Percentiles rank a stretch among this genome's conserved stretches.
Evolutionary conservation across 2,113 vertebrate species (phyloP).

Genomic region (Bubalus kerabau): DNA sequence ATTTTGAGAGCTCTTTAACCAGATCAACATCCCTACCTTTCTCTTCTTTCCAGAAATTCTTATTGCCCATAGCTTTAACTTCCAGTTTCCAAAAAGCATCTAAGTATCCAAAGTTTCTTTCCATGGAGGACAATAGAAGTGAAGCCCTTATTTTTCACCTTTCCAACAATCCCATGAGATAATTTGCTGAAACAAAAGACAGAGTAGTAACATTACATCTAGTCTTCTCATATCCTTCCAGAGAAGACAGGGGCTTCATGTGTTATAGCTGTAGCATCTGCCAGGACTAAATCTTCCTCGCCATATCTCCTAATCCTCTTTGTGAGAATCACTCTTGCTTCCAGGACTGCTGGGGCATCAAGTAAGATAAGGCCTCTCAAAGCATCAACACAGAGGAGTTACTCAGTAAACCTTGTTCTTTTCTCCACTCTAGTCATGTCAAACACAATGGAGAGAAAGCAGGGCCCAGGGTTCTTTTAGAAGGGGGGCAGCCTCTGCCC

Average conservation of each 20-base stretch:
- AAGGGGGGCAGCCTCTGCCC: neutral
- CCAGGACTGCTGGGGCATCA: neutral
- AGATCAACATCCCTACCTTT: neutral
- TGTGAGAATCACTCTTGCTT: neutral
- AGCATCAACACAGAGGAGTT: neutral
- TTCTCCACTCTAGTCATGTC: neutral
- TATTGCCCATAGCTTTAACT: neutral
- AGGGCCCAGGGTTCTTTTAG: neutral
- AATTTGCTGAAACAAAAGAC: neutral
- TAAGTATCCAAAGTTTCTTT: neutral
- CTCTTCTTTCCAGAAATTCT: neutral
- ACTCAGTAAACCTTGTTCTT: neutral
- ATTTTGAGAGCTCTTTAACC: neutral
- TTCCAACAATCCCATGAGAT: neutral
- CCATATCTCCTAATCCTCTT: neutral
- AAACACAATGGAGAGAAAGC: neutral
- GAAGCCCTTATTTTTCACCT: neutral
- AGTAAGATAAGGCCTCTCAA: neutral
- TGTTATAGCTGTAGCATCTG: neutral
- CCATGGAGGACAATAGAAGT: neutral
- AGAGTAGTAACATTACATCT: no score
- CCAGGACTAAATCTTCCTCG: neutral
- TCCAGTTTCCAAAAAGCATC: neutral
- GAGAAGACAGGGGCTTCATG: neutral
- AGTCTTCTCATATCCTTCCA: neutral